Conservation (phyloP, 1,140 invertebrate species). For the Prorops nasuta region DNA sequence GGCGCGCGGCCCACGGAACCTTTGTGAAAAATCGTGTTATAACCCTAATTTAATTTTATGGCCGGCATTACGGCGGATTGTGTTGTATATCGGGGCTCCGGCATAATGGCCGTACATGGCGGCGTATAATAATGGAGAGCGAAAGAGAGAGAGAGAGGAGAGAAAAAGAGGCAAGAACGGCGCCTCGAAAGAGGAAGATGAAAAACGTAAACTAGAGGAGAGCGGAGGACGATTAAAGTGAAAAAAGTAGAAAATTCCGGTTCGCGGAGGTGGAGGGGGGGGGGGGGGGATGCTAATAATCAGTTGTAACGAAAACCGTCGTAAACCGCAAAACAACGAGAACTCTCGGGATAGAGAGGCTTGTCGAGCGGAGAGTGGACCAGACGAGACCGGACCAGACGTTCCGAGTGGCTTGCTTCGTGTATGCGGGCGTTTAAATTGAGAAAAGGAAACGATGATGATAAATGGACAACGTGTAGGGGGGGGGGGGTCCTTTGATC, state of each 20-base stretch:
- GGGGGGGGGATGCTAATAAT: conserved; percentile 48
- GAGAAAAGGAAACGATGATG: conserved; percentile 11
- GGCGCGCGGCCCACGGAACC: conserved; percentile 33
- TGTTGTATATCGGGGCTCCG: conserved; percentile 41
- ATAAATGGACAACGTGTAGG: conserved; percentile 4
- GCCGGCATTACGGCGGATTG: conserved; percentile 51
- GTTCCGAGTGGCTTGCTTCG: no score
- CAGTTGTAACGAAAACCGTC: conserved; percentile 56
- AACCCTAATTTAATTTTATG: conserved; percentile 60
- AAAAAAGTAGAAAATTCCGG: background rate
- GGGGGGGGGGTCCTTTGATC: no score
- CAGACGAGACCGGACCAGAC: no score
- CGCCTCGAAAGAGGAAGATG: conserved; percentile 6
- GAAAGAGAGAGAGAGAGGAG: conserved; percentile 17
- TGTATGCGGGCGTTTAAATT: conserved; percentile 22
- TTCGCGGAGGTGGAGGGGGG: no score
- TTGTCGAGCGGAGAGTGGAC: no score
- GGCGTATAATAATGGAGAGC: conserved; percentile 49
- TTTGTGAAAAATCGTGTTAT: conserved; percentile 58
- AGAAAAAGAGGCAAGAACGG: background rate
- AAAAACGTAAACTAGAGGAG: conserved; percentile 3
- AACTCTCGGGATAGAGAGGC: conserved; percentile 37
- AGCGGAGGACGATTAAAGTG: conserved; percentile 5
- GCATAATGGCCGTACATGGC: conserved; percentile 52
- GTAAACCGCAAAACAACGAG: conserved; percentile 54